Evolutionary conservation across 2,113 vertebrate genomes (phyloP), one percentile per base, ranked within the genome.

Genomic region (Clarias gariepinus): DNA sequence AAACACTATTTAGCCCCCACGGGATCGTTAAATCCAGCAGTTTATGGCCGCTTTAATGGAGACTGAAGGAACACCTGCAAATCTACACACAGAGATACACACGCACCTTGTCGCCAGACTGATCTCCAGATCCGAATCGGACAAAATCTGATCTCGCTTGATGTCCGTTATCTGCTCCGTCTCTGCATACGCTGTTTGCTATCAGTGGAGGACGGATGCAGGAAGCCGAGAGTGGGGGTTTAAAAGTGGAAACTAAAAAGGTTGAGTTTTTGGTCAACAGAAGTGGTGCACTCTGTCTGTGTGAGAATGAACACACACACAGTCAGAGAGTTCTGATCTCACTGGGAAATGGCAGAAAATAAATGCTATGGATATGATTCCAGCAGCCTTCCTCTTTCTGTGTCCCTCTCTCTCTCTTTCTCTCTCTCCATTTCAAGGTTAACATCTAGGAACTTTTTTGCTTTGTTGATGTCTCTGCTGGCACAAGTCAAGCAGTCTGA

Each of bases 231-330:
- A 88, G n/a, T n/a, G 81, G 85, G 85, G 87, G 87, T 55, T 83
- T 86, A n/a, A 23, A 23, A n/a, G 73, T 83, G 33, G 69, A 66
- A 63, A 78, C 90, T 84, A 88, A 91, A 85, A 88, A 88, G 91
- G 79, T 88, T 92, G 87, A 90, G 87, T 89, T 87, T 86, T 89
- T 91, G 85, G 86, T 90, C 92, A 91, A 92, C 91, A 92, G 90
- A 92, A 91, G 87, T 82, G 84, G 90, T 88, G 87, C 88, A 87
- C 91, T 92, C 89, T 87, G 91, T 91, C 90, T 85, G 90, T 89
- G 91, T 58, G 89, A 89, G 92, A 25, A 89, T 83, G 87, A 82
- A 78, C 80, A 90, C 90, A 78, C 30, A 47, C 81, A 82, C 71
- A 77, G 19, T 66, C 78, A 82, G 53, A 86, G 28, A 61, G 33